These are phyloP conservation scores for Protaetia brevitarsis DNA, from an alignment of 1,140 invertebrate genomes.

Conservation along the genomic window DNA sequence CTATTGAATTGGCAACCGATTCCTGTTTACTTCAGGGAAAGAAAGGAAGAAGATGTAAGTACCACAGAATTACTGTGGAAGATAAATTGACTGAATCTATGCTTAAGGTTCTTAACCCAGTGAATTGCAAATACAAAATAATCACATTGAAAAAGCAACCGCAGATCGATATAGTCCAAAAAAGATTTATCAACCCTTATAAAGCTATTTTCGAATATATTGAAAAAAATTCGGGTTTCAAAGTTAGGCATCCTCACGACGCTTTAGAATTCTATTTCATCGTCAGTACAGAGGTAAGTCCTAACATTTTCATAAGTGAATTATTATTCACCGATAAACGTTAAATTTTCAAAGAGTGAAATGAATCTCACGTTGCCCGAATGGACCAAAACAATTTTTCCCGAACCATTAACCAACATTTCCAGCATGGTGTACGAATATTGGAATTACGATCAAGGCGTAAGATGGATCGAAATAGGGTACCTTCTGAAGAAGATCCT, in stretches of 20 bases:
- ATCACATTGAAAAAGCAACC: constrained; percentile 23
- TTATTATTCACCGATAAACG: too few species aligned
- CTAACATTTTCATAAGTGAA: background rate
- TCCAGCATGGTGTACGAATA: constrained; percentile 34
- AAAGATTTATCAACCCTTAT: constrained; percentile 34
- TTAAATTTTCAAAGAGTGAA: constrained; percentile 26
- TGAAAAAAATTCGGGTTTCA: constrained; percentile 35
- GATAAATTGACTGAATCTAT: constrained; percentile 4
- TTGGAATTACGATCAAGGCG: constrained; percentile 28
- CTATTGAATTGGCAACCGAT: constrained; percentile 46
- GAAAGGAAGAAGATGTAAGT: constrained; percentile 20
- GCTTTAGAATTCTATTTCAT: constrained; percentile 39
- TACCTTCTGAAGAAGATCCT: constrained; percentile 47
- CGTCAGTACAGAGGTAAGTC: constrained; percentile 31
- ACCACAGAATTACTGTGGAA: background rate
- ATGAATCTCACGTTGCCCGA: constrained; percentile 39
- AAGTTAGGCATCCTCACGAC: constrained; percentile 29
- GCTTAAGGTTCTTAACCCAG: constrained; percentile 34
- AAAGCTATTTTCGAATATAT: constrained; percentile 35
- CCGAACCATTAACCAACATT: constrained; percentile 31
- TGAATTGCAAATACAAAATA: constrained; percentile 22
- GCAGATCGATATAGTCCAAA: constrained; percentile 26
- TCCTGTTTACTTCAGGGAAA: constrained; percentile 22
- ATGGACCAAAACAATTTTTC: constrained; percentile 40
- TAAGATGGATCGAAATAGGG: constrained; percentile 30